phyloP scores from a whole-genome alignment of 2,797 vertebrate genomes.

The Limosa lapponica region DNA sequence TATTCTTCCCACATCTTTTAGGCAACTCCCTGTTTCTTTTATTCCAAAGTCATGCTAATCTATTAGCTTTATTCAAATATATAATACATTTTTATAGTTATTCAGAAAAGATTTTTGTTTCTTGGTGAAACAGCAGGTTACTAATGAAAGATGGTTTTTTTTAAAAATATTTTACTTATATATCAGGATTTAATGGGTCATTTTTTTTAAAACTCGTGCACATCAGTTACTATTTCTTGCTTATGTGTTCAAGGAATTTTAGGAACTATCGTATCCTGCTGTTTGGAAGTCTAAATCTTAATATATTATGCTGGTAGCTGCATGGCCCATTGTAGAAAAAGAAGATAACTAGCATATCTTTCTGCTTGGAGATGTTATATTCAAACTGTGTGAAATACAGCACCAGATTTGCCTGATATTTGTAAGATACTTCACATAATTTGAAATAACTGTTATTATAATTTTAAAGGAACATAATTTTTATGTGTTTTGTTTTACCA shows the following conservation, averaged over 20 bases:
- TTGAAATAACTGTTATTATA: background rate
- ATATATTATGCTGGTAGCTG: background rate
- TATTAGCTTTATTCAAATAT: background rate
- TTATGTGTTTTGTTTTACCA: background rate
- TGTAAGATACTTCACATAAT: background rate
- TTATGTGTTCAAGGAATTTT: background rate
- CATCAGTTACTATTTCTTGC: background rate
- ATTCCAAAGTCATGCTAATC: background rate
- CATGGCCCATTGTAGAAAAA: background rate
- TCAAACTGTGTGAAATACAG: background rate
- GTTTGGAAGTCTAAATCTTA: background rate
- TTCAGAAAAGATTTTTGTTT: background rate
- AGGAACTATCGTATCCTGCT: background rate
- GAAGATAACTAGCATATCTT: background rate
- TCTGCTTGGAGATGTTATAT: background rate
- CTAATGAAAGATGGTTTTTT: background rate
- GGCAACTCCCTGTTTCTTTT: background rate
- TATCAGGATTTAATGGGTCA: background rate
- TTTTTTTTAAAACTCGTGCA: background rate
- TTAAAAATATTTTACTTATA: background rate
- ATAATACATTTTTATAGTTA: background rate
- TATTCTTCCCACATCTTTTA: background rate
- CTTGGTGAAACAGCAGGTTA: background rate
- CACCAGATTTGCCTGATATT: background rate
- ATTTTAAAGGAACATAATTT: background rate